Base-by-base conservation (phyloP, 2,113 vertebrate genomes). In the Sphaerodactylus townsendi region DNA sequence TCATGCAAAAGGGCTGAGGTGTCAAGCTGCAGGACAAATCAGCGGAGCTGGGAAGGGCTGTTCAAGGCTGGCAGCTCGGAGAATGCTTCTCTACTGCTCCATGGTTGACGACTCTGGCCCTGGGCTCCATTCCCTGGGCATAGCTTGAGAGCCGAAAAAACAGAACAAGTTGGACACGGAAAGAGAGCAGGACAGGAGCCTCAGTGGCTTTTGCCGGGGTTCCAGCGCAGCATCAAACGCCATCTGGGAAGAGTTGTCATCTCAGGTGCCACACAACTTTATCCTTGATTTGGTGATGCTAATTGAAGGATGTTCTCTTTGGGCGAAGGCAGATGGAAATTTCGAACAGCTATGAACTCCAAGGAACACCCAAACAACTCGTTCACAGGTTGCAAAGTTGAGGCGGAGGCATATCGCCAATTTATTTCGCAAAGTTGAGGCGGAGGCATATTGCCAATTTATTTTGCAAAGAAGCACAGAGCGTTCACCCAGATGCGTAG, bases 11-110 rank as follows among this genome's bases (percentile, higher is more conserved):
- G 62, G 59, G 69, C 89, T 71, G 74, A 81, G 83, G 86, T 77
- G 86, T 85, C 90, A 69, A 0, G 1, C 87, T 79, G 62, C 84
- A 87, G 85, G 86, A 86, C 89, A 88, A 10, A 62, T 62, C 87
- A 87, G 88, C 83, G 86, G 87, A 83, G 1, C 68, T 0, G 11
- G 71, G 88, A 30, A 87, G 81, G 84, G 85, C 89, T 82, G 87
- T 81, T 88, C 81, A 5, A 77, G 89, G 90, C 88, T 23, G 0
- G 28, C 83, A 86, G 84, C n/a, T 72, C 85, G 73, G 86, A 92
- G 93, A 92, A 92, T 91, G 83, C 0, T 56, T 79, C 19, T 85
- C 33, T 1, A 0, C 15, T 0, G 72, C 85, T 77, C 66, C 88
- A 90, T 89, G 86, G 84, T 86, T 88, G 62, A 85, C 50, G 71